Base-by-base conservation (phyloP, 2,888 invertebrate genomes). In the Ganaspis brasiliensis region DNA sequence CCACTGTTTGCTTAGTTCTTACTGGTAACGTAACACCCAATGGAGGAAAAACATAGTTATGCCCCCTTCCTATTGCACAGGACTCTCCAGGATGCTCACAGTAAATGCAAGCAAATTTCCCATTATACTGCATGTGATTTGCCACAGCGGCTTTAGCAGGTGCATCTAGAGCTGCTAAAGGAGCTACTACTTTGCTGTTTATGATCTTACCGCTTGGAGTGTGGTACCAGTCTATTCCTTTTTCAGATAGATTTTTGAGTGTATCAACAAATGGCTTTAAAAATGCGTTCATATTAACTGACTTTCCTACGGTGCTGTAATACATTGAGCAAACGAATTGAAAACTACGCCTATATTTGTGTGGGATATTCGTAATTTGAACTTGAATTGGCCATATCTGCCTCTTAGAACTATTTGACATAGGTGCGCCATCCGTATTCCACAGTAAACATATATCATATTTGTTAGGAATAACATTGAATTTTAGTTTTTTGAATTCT, bases 31-130 rank as follows among this genome's bases (percentile, higher is more conserved):
- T 49, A n/a, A 49, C 10, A 40, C 40, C 40, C 0, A 57, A 6
- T 8, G 24, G 37, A 14, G 73, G 70, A 63, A 56, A 77, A 9
- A 73, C 70, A 19, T 37, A 16, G 57, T 72, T 77, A 31, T 72
- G 71, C 0, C 75, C 73, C 8, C 10, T n/a, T 16, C 45, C 72
- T 5, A 73, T 70, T 45, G 19, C n/a, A 72, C 70, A 77, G 4
- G 72, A 67, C 49, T 70, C 40, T 12, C 79, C 79, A 26, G 75
- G 74, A 56, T 78, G 76, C 26, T 81, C 76, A 37, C 79, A 81
- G 26, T 55, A 78, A n/a, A 76, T 74, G 49, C 79, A 81, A 5
- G 79, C 75, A 24, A 26, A 77, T n/a, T 73, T 57, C 8, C 74
- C 80, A 37, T 81, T 81, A 26, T 40, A 79, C 63, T 76, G 74